These are phyloP conservation scores for Enteromius treurensis DNA, from an alignment of 2,797 vertebrate species.

Conservation along the genomic window DNA sequence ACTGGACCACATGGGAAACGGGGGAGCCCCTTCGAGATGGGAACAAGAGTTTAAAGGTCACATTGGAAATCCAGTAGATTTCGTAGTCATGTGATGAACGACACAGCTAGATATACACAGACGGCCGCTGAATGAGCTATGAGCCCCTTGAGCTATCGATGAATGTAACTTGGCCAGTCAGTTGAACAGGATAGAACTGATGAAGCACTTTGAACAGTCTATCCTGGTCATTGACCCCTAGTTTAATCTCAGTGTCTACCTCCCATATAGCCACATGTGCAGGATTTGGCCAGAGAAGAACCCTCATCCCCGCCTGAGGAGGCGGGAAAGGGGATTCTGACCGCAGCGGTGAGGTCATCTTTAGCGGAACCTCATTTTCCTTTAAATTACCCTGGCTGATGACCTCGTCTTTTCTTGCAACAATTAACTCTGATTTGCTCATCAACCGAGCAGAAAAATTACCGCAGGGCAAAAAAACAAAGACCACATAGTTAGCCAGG, in stretches of 20 bases:
- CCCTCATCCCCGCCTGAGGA: conserved; percentile 74
- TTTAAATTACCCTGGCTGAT: conserved; percentile 82
- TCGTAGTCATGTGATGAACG: conserved; percentile 44
- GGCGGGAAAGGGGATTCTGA: conserved; percentile 68
- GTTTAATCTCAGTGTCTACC: conserved; percentile 56
- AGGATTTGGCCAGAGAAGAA: conserved; percentile 76
- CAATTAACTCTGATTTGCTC: conserved; percentile 81
- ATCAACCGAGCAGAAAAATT: conserved; percentile 73
- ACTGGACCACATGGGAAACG: conserved; percentile 42
- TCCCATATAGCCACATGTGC: conserved; percentile 67
- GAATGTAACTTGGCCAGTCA: conserved; percentile 40
- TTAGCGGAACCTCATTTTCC: conserved; percentile 77
- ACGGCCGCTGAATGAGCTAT: conserved; percentile 29
- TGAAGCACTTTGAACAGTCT: conserved; percentile 52
- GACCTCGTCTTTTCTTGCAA: conserved; percentile 79
- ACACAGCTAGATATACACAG: conserved; percentile 33
- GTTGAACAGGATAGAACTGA: conserved; percentile 46
- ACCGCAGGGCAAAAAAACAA: conserved; percentile 58
- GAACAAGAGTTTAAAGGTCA: conserved; percentile 48
- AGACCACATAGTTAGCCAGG: conserved; percentile 67
- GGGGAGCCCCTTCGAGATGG: conserved; percentile 32
- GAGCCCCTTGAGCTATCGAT: conserved; percentile 47
- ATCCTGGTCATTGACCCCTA: conserved; percentile 54
- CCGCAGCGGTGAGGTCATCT: conserved; percentile 78
- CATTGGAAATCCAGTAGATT: conserved; percentile 50